Base-by-base conservation (phyloP, 1,140 invertebrate genomes). In the Planococcus citri region DNA sequence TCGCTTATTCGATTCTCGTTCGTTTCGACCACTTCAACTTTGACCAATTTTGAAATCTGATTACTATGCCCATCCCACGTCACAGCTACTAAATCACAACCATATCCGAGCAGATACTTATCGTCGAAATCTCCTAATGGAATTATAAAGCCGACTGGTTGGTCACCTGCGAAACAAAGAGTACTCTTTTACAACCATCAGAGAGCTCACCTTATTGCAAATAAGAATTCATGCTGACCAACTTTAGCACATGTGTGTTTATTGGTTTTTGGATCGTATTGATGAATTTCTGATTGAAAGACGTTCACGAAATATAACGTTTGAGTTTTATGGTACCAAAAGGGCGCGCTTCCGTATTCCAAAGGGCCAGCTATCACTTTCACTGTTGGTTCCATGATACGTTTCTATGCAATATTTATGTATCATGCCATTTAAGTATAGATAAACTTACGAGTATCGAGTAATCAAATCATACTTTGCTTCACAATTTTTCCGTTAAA, bases 71-170 rank as follows among this genome's bases (percentile, higher is more conserved):
- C 60, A 20, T 64, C 60, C 60, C 60, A 64, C 22, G 60, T 64
- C 2, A 64, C 25, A 2, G 60, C 60, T 25, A 20, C 60, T 21
- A 64, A 64, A 25, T 64, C 60, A 1, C 10, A 22, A 21, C 60
- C 60, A 25, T 64, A 64, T 25, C 60, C 60, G 4, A 64, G 10
- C 22, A 64, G 10, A 25, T 24, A 64, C 24, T 64, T 64, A 64
- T 64, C 22, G 4, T 64, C 22, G 24, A 64, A 64, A 25, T 64
- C 60, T 12, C 24, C 60, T 22, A 64, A 24, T 64, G 60, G 60
- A 25, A 64, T 64, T 24, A 64, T 64, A 25, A 64, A 64, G 10
- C 22, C 60, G 10, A 64, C 22, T 25, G 60, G 60, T 64, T 64
- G 10, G 24, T 64, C 10, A 2, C 60, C 60, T 64, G 22, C 2